Evolutionary conservation across 2,888 invertebrate genomes (phyloP).

Genomic region (Cremastobaeus sp.): DNA sequence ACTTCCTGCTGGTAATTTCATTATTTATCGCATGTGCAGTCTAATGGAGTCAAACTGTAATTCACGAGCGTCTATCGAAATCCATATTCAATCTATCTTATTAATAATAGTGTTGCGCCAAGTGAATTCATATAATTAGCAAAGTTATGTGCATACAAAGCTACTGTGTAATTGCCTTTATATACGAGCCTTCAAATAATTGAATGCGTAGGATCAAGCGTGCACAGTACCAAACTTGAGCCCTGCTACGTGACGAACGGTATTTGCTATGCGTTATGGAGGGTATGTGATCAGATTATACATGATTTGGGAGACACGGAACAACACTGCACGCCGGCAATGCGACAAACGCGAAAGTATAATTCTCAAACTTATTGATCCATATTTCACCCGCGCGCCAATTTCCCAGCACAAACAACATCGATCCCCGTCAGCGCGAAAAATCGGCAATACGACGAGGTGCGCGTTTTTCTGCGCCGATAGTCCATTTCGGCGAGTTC

Average conservation of each 20-base stretch:
- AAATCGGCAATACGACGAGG: background rate
- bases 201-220: conserved; percentile 52
- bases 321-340: conserved; percentile 23
- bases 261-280: conserved; percentile 73
- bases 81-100: conserved; percentile 42
- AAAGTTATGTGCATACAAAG: conserved; percentile 40
- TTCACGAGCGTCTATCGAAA: conserved; percentile 8
- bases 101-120: conserved; percentile 29
- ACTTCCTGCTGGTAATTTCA: background rate
- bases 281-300: conserved; percentile 74
- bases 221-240: conserved; percentile 65
- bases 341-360: conserved; percentile 46
- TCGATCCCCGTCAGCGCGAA: conserved; percentile 12
- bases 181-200: conserved; percentile 52
- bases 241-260: conserved; percentile 72
- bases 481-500: conserved; percentile 5
- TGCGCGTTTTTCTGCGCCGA: conserved; percentile 2
- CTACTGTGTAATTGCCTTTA: conserved; percentile 55
- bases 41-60: conserved; percentile 8
- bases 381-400: conserved; percentile 37
- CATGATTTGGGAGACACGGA: conserved; percentile 59
- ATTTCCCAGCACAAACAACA: conserved; percentile 33
- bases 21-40: background rate
- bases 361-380: conserved; percentile 56
- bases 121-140: conserved; percentile 55